Base-by-base conservation (phyloP, 1,140 invertebrate species). In the Drosophila tsacasi region DNA sequence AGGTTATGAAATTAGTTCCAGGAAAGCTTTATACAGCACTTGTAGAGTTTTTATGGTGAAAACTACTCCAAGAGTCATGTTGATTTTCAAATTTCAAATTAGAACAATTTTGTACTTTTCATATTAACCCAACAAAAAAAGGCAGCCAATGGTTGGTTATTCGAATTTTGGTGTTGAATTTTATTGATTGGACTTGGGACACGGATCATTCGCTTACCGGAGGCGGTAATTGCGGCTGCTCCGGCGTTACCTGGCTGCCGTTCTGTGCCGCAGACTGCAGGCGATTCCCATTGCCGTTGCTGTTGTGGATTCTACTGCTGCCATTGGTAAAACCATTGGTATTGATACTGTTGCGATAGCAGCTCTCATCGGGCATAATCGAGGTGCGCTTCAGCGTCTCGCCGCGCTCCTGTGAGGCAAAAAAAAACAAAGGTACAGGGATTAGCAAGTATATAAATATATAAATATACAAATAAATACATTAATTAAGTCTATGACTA, bases 181-280 rank as follows among this genome's bases (percentile, higher is more conserved):
- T 68, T 71, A 44, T 67, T 67, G 21, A 1, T 44, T 25, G 35
- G 17, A 46, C 27, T 71, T 10, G 52, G 50, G 40, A 74, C 42
- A 21, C 42, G 27, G 32, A 9, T 58, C 58, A 50, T 49, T 77
- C n/a, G 93, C 93, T 94, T 93, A 95, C 95, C 73, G 95, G 95
- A 68, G 95, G 95, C 54, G 95, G 95, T 23, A 89, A 67, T 67
- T 85, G 95, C 54, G 95, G 95, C 23, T 82, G 73, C 64, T 85
- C 85, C 35, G 65, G 44, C 2, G 54, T 37, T 30, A 64, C 80
- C 69, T n/a, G 46, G 25, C 92, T 40, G 35, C 83, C 79, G 17
- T 85, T 85, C 17, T 74, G 68, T 30, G 21, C 52, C 3, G 71
- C 32, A 7, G 76, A 64, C 61, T 66, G 72, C 42, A 72, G 79